phyloP scores from a whole-genome alignment of 2,797 vertebrate genomes.

The Phoxinus dragarum region DNA sequence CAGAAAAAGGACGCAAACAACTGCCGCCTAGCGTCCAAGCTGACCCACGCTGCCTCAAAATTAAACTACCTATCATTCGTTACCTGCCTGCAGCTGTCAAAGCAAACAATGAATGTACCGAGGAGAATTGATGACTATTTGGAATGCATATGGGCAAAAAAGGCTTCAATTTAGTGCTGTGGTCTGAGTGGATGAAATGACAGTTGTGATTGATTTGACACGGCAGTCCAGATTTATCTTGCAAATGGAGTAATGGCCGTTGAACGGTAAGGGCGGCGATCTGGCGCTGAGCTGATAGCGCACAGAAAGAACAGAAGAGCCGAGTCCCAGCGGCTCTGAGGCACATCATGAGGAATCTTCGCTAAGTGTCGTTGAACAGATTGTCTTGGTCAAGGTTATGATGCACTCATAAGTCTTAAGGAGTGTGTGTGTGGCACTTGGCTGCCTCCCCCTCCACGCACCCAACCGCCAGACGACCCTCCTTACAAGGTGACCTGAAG shows the following conservation, averaged over 20 bases:
- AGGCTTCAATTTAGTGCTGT: slow-evolving; percentile 88
- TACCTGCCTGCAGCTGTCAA: slow-evolving; percentile 88
- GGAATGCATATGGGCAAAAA: slow-evolving; percentile 89
- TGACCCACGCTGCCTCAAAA: background rate
- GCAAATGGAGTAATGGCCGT: slow-evolving; percentile 93
- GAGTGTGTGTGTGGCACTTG: slow-evolving; percentile 62
- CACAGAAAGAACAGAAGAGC: slow-evolving; percentile 65
- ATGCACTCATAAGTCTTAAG: slow-evolving; percentile 66
- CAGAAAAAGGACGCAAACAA: slow-evolving; percentile 30
- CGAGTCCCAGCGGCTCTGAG: slow-evolving; percentile 67
- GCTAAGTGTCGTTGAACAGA: slow-evolving; percentile 73
- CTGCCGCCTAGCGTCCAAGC: slow-evolving; percentile 11
- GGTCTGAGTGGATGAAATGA: slow-evolving; percentile 85
- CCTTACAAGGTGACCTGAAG: slow-evolving; percentile 80
- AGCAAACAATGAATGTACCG: slow-evolving; percentile 87
- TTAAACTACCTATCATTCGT: slow-evolving; percentile 64
- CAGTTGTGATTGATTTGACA: slow-evolving; percentile 91
- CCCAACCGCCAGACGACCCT: slow-evolving; percentile 67
- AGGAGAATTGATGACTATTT: slow-evolving; percentile 88
- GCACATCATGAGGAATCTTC: slow-evolving; percentile 70
- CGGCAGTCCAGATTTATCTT: slow-evolving; percentile 90
- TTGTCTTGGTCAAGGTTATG: slow-evolving; percentile 81
- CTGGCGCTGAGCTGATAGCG: slow-evolving; percentile 87
- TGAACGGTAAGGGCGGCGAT: slow-evolving; percentile 87
- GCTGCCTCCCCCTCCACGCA: slow-evolving; percentile 65